Percentiles rank a stretch among this genome's conserved stretches.
These are phyloP conservation scores for Rhinolophus sinicus DNA, from an alignment of 2,113 vertebrate species.

Conservation along the genomic window DNA sequence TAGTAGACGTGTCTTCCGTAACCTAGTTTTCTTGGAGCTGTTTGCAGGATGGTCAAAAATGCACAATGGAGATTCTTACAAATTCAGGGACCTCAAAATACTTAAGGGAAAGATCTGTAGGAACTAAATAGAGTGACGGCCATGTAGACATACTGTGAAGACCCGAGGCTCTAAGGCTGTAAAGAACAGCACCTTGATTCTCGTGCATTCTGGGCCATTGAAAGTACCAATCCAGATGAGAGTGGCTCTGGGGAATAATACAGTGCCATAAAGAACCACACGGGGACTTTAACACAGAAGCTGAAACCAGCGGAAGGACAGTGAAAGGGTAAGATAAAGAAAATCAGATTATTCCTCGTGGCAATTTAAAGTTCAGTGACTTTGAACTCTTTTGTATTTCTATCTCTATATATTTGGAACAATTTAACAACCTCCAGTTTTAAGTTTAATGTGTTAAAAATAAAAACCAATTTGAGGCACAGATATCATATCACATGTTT, in stretches of 20 bases:
- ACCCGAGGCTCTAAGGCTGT: background rate
- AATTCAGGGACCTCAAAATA: background rate
- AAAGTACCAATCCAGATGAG: accelerated
- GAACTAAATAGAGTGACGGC: background rate
- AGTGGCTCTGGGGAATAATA: background rate
- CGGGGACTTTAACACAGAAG: background rate
- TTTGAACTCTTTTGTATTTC: slow-evolving; percentile 71
- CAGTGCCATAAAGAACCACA: background rate
- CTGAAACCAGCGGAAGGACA: background rate
- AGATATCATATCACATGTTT: slow-evolving; percentile 72
- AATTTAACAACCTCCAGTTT: slow-evolving; percentile 66
- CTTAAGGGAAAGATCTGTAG: background rate
- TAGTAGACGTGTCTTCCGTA: background rate
- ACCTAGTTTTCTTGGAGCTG: background rate
- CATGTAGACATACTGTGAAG: accelerated
- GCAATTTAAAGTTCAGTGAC: slow-evolving; percentile 66
- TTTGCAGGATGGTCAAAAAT: background rate
- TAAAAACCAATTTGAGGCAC: slow-evolving; percentile 69
- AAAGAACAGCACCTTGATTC: background rate
- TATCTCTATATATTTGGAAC: slow-evolving; percentile 59
- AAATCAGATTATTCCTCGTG: slow-evolving; percentile 60
- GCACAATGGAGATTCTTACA: background rate
- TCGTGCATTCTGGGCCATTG: background rate
- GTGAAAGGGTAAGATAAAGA: slow-evolving; percentile 20
- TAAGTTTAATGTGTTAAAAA: slow-evolving; percentile 74